Evolutionary conservation across 2,888 invertebrate species (phyloP).

Genomic region (Amphipyra tragopoginis): DNA sequence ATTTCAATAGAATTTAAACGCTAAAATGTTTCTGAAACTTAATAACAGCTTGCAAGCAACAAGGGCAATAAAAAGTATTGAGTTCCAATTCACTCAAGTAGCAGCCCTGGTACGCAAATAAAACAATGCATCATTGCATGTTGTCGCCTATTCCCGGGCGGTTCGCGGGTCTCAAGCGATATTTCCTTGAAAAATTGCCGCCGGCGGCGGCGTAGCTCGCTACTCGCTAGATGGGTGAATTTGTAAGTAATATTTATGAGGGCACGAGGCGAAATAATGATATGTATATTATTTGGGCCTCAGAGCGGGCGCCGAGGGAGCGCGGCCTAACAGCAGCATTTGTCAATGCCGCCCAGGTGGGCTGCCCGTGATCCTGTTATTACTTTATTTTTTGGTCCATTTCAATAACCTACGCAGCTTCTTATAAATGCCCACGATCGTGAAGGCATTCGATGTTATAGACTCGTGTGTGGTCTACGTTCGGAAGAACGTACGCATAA

Average conservation of each 20-base stretch:
- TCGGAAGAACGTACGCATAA: slow-evolving; percentile 24
- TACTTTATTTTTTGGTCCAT: slow-evolving; percentile 82
- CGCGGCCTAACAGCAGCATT: slow-evolving; percentile 75
- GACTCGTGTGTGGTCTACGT: slow-evolving; percentile 54
- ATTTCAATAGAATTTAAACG: slow-evolving; percentile 6
- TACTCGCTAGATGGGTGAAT: slow-evolving; percentile 76
- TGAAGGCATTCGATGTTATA: slow-evolving; percentile 54
- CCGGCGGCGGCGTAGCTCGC: slow-evolving; percentile 62
- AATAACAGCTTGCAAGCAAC: slow-evolving; percentile 34
- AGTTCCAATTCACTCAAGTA: slow-evolving; percentile 51
- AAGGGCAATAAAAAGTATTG: slow-evolving; percentile 46
- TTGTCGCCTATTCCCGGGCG: slow-evolving; percentile 63
- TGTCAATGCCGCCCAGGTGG: slow-evolving; percentile 86
- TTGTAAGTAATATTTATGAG: slow-evolving; percentile 85
- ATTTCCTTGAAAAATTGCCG: slow-evolving; percentile 82
- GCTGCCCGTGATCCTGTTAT: slow-evolving; percentile 78
- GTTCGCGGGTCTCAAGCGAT: slow-evolving; percentile 65
- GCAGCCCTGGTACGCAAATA: slow-evolving; percentile 53
- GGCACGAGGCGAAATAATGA: slow-evolving; percentile 83
- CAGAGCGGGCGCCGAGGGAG: slow-evolving; percentile 72
- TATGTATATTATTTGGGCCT: slow-evolving; percentile 86
- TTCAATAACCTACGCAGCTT: slow-evolving; percentile 76
- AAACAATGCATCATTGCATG: slow-evolving; percentile 69
- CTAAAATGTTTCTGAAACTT: slow-evolving; percentile 23
- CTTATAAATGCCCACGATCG: slow-evolving; percentile 60